Evolutionary conservation across 1,140 invertebrate species (phyloP).

Genomic region (Eubasilissa regina): DNA sequence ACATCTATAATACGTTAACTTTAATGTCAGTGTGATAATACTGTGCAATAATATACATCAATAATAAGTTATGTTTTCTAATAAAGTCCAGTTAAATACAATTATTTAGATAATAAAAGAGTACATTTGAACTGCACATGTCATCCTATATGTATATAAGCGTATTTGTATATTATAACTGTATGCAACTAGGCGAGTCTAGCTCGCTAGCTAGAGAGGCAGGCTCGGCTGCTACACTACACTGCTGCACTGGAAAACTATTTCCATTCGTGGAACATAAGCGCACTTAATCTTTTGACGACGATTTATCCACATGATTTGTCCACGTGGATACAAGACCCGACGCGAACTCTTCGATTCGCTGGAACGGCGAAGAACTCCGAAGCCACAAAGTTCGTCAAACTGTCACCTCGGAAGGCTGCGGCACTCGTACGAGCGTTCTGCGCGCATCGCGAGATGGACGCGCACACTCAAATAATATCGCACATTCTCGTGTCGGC

Average conservation of each 20-base stretch:
- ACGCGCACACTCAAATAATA: background rate
- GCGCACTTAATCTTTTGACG: slow-evolving; percentile 28
- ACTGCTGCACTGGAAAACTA: background rate
- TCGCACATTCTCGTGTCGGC: background rate
- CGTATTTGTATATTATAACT: slow-evolving; percentile 53
- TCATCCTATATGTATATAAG: slow-evolving; percentile 54
- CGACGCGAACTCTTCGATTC: background rate
- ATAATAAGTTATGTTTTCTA: slow-evolving; percentile 51
- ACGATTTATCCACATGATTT: background rate
- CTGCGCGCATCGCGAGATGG: background rate
- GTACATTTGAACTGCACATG: slow-evolving; percentile 50
- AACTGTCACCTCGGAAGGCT: background rate
- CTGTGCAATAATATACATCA: slow-evolving; percentile 56
- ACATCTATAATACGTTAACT: slow-evolving; percentile 32
- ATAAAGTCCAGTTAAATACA: slow-evolving; percentile 39
- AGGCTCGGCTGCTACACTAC: slow-evolving; percentile 21
- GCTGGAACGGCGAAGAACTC: slow-evolving; percentile 6
- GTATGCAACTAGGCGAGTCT: slow-evolving; percentile 39
- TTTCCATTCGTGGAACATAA: slow-evolving; percentile 15
- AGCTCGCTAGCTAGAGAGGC: slow-evolving; percentile 3
- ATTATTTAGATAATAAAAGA: slow-evolving; percentile 44
- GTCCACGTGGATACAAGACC: background rate
- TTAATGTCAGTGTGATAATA: slow-evolving; percentile 50
- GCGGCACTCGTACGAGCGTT: too few species aligned
- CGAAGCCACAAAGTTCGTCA: background rate